Evolutionary conservation across 2,797 vertebrate species (phyloP).

Genomic region (Tragopan temminckii): DNA sequence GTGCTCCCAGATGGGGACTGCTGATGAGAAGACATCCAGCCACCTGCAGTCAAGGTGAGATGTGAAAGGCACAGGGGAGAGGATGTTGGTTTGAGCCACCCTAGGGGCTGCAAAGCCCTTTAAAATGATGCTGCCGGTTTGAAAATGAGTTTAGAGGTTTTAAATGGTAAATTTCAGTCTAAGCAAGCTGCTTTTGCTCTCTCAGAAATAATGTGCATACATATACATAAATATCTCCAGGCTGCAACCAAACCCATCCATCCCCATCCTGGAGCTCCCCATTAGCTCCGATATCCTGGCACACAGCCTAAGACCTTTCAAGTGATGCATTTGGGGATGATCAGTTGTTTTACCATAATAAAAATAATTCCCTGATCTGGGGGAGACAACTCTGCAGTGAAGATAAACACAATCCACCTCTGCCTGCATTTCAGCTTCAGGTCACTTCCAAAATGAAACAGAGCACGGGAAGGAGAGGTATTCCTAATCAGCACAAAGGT

Average conservation of each 20-base stretch:
- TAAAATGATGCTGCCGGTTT: not conserved
- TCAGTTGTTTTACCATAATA: not conserved
- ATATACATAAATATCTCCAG: slow-evolving; percentile 30
- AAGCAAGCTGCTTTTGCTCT: not conserved
- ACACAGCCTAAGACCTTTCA: slow-evolving; percentile 22
- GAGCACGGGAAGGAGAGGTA: not conserved
- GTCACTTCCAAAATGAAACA: not conserved
- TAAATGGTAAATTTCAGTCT: slow-evolving; percentile 2
- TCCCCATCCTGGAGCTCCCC: not conserved
- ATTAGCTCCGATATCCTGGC: slow-evolving; percentile 19
- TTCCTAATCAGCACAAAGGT: not conserved
- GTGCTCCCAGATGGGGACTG: not conserved
- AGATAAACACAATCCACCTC: not conserved
- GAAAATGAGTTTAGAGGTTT: slow-evolving; percentile 28
- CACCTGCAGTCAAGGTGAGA: slow-evolving; percentile 38
- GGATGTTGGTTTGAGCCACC: not conserved
- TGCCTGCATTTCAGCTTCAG: not conserved
- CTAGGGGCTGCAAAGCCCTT: not conserved
- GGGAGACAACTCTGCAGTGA: not conserved
- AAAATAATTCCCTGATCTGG: slow-evolving; percentile 18
- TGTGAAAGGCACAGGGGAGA: not conserved
- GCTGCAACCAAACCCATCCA: slow-evolving; percentile 1
- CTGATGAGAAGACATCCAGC: not conserved
- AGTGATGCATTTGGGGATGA: slow-evolving; percentile 20
- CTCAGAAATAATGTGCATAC: not conserved